Evolutionary conservation across 2,797 vertebrate species (phyloP), one percentile per base, ranked within the genome.

Genomic region (Sandelia bainsii): DNA sequence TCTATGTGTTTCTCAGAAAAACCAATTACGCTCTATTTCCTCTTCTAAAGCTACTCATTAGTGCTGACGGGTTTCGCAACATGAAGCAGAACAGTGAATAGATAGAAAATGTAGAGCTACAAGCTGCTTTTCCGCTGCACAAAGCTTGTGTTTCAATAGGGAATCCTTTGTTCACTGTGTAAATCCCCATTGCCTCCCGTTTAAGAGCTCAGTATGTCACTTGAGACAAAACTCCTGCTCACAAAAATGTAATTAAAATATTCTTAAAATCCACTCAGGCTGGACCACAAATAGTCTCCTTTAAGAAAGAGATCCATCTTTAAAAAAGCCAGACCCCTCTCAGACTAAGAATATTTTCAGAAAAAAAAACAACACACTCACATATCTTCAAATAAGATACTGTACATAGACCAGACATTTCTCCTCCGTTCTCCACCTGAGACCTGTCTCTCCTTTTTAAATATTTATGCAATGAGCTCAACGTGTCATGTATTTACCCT

Each of bases 71-170:
- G 83, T 82, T 91, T 93, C 82, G 85, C 81, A 77, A 91, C 88
- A 83, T 83, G 91, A 89, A 92, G 85, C 90, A 79, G 89, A 92
- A 90, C 88, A 87, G 83, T 80, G 90, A 87, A 81, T 72, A 85
- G 84, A 83, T 81, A 82, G 77, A 79, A 88, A 86, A 83, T 65
- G 73, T 69, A 44, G 72, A 79, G 69, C 82, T 77, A 83, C 81
- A 84, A 86, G 91, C 83, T 79, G 86, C 81, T 84, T 87, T 87
- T 75, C 82, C 82, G 73, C 79, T 20, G 70, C 75, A 91, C 80
- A 91, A 90, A 91, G 77, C 79, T 61, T 8, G 60, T n/a, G 82
- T 82, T 86, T 90, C 87, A 88, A 82, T 82, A 86, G 84, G 87
- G 89, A 91, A 87, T 90, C 83, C 83, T 87, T 91, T 90, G 88